Evolutionary conservation across 2,888 invertebrate species (phyloP).

Genomic region (Scaptomyza parva): DNA sequence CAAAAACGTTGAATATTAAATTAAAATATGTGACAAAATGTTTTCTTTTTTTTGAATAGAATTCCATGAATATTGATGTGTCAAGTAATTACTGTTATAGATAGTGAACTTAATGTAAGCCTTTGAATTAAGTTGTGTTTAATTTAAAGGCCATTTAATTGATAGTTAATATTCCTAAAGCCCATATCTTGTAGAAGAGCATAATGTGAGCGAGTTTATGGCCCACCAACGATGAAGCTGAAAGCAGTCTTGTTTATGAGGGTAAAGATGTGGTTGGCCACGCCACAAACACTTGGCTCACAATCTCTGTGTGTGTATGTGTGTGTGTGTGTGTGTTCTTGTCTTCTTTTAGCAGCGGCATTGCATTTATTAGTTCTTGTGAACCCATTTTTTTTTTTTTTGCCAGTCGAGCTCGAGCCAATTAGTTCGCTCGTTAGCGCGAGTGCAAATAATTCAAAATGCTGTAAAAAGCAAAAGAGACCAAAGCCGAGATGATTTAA

Average conservation of each 20-base stretch:
- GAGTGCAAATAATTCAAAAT: neutral
- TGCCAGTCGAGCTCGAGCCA: conserved; percentile 51
- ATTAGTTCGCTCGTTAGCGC: conserved; percentile 36
- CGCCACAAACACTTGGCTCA: neutral
- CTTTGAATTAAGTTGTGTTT: too few species aligned
- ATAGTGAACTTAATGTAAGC: too few species aligned
- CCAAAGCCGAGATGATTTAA: conserved; percentile 15
- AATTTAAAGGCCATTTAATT: too few species aligned
- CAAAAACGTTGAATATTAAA: too few species aligned
- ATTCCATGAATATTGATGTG: too few species aligned
- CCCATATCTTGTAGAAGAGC: neutral
- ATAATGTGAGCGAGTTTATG: neutral
- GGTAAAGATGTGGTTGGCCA: conserved; percentile 32
- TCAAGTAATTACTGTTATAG: too few species aligned
- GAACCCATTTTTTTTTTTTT: conserved; percentile 34
- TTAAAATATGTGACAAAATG: too few species aligned
- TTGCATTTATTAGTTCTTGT: conserved; percentile 55
- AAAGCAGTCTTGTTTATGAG: conserved; percentile 20
- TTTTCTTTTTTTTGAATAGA: too few species aligned
- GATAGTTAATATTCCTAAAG: too few species aligned
- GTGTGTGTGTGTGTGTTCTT: too few species aligned
- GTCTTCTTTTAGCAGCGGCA: neutral
- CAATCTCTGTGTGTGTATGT: conserved; percentile 12
- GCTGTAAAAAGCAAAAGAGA: neutral
- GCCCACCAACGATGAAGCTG: conserved; percentile 7